phyloP scores from a whole-genome alignment of 2,797 vertebrate genomes.

The Sorex maritimensis region DNA sequence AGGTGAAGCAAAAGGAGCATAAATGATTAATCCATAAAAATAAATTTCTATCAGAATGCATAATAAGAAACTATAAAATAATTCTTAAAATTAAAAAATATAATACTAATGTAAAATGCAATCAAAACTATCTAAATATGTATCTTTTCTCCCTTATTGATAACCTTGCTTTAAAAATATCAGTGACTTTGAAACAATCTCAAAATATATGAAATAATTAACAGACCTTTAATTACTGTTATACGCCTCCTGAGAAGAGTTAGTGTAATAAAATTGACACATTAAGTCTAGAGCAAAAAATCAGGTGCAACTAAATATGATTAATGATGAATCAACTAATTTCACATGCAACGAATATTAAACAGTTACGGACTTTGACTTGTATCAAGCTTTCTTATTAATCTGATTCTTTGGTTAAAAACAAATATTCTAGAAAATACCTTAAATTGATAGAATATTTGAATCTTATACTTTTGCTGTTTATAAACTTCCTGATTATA shows the following conservation, averaged over 20 bases:
- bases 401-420: conserved; percentile 67
- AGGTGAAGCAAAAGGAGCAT: not conserved
- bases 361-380: conserved; percentile 82
- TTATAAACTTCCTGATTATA: not conserved
- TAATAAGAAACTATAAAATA: not conserved
- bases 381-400: conserved; percentile 77
- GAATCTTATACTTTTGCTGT: not conserved
- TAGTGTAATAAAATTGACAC: conserved; percentile 88
- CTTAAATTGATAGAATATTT: not conserved
- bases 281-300: conserved; percentile 89
- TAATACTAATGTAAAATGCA: not conserved
- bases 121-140: not conserved
- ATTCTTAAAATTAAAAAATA: conserved; percentile 45
- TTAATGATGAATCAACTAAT: conserved; percentile 89
- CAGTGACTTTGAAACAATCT: conserved; percentile 88
- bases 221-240: conserved; percentile 86
- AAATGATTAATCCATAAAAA: not conserved
- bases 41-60: not conserved
- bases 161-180: conserved; percentile 84
- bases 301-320: conserved; percentile 89
- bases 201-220: conserved; percentile 87
- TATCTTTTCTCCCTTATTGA: not conserved
- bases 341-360: conserved; percentile 87
- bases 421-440: not conserved
- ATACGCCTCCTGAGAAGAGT: conserved; percentile 87